These are phyloP conservation scores for Callimorpha dominula DNA, from an alignment of 2,888 invertebrate genomes.

Conservation along the genomic window DNA sequence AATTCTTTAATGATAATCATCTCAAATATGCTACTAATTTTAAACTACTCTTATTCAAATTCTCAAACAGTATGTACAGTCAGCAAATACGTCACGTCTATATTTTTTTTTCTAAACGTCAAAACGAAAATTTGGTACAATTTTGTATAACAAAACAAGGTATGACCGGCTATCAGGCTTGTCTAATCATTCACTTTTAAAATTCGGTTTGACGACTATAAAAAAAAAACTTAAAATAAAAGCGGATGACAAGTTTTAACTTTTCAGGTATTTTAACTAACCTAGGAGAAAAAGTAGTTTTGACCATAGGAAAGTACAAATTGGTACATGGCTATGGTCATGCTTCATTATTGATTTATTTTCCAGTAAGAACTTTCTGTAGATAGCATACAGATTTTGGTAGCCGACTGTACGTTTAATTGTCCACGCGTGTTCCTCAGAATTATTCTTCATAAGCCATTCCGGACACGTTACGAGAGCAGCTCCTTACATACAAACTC, in stretches of 20 bases:
- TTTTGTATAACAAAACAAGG: neutral
- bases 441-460: slow-evolving; percentile 61
- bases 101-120: too few species aligned
- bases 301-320: neutral
- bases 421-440: slow-evolving; percentile 32
- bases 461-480: slow-evolving; percentile 53
- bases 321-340: neutral
- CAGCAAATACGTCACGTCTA: too few species aligned
- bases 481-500: slow-evolving; percentile 65
- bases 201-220: too few species aligned
- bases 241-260: neutral
- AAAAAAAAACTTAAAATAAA: neutral
- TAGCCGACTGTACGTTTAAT: slow-evolving; percentile 20
- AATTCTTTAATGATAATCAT: too few species aligned
- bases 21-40: too few species aligned
- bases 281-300: too few species aligned
- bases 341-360: neutral
- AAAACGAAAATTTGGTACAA: neutral
- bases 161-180: too few species aligned
- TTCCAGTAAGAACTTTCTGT: neutral
- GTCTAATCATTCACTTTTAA: too few species aligned
- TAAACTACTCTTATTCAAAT: too few species aligned
- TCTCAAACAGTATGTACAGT: too few species aligned
- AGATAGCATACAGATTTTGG: neutral
- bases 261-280: too few species aligned